Conservation (phyloP, 2,113 vertebrate genomes). For the Taxidea taxus region DNA sequence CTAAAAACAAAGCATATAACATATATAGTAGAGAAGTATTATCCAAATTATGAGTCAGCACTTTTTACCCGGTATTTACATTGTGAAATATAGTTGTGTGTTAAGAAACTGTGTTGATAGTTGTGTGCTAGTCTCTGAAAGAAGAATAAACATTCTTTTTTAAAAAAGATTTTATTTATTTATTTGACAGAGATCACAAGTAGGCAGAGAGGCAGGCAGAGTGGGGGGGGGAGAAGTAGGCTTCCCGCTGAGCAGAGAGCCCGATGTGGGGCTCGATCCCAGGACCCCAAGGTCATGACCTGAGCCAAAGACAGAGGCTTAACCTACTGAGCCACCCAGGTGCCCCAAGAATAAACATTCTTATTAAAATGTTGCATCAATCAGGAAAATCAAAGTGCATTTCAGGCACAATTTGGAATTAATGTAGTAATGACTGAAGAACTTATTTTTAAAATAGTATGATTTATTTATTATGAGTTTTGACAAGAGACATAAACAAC, state of each 20-base stretch:
- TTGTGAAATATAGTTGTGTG: not conserved
- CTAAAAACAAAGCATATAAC: not conserved
- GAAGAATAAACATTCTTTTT: not conserved
- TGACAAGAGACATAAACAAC: not conserved
- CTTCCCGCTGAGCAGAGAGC: too few relatives aligned
- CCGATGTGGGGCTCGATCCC: too few relatives aligned
- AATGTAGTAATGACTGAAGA: slow-evolving; percentile 3
- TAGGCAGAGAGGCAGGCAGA: too few relatives aligned
- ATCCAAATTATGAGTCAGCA: not conserved
- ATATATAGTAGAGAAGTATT: not conserved
- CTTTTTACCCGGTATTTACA: not conserved
- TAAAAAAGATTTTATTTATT: too few relatives aligned
- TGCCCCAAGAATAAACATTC: not conserved
- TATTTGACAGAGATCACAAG: too few relatives aligned
- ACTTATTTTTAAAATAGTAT: not conserved
- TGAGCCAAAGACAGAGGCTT: too few relatives aligned
- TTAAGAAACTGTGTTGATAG: not conserved
- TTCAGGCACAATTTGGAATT: slow-evolving; percentile 10
- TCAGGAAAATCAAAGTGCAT: slow-evolving; percentile 21
- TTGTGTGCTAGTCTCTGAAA: not conserved
- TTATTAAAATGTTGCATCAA: not conserved
- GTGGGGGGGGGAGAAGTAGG: too few relatives aligned
- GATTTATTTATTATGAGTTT: not conserved
- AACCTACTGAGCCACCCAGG: too few relatives aligned
- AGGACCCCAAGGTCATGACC: too few relatives aligned